Evolutionary conservation across 2,113 vertebrate species (phyloP).

Genomic region (Calyptomena viridis): DNA sequence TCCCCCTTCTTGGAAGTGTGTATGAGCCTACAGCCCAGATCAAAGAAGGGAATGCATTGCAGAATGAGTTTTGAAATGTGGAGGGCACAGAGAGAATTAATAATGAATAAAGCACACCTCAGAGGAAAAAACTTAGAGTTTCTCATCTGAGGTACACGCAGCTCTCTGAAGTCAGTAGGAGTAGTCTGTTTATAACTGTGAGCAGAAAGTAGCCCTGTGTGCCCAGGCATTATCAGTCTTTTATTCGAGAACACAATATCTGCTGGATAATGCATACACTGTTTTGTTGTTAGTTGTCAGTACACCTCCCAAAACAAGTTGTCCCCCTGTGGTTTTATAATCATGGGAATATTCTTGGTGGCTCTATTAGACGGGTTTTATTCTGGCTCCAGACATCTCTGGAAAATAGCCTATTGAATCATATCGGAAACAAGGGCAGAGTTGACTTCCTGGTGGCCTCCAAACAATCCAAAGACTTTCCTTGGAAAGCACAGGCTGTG

Average conservation of each 20-base stretch:
- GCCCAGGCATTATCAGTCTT: conserved; percentile 16
- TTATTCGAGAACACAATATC: conserved; percentile 5
- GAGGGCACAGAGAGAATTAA: neutral
- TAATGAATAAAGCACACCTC: neutral
- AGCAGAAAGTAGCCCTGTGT: neutral
- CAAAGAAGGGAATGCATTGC: neutral
- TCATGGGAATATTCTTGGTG: conserved; percentile 38
- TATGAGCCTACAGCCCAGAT: neutral
- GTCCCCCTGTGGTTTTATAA: conserved; percentile 37
- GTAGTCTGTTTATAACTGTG: neutral
- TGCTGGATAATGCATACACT: neutral
- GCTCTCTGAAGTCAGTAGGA: neutral
- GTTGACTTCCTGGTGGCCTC: conserved; percentile 72
- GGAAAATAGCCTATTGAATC: conserved; percentile 70
- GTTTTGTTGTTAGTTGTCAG: neutral
- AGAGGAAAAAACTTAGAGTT: neutral
- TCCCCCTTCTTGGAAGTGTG: neutral
- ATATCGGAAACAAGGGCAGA: conserved; percentile 69
- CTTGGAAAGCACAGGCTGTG: conserved; percentile 56
- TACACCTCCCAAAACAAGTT: conserved; percentile 18
- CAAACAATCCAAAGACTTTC: conserved; percentile 59
- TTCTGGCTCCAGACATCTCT: conserved; percentile 54
- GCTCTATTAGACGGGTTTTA: neutral
- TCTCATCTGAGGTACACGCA: neutral
- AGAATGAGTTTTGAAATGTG: neutral